These are phyloP conservation scores for Okamejei kenojei DNA, from an alignment of 2,797 vertebrate species.

Conservation along the genomic window DNA sequence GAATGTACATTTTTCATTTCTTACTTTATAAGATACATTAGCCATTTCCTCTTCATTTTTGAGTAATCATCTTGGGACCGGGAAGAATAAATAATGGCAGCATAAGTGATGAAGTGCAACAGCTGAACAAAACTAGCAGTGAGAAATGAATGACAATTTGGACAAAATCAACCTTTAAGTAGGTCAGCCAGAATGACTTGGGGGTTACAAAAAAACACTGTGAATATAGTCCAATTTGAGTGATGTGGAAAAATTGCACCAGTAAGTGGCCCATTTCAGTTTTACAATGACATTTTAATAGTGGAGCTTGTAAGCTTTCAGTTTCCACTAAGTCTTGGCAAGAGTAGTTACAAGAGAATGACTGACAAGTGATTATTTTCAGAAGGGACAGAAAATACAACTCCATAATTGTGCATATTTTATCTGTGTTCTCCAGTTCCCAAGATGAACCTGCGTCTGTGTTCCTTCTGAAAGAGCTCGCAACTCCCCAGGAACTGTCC, in stretches of 20 bases:
- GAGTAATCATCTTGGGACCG: not conserved
- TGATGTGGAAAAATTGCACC: not conserved
- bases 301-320: not conserved
- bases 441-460: not conserved
- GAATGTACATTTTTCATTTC: not conserved
- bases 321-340: not conserved
- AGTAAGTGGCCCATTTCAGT: not conserved
- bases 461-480: not conserved
- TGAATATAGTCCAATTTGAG: not conserved
- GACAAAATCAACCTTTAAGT: not conserved
- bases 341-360: not conserved
- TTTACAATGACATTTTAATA: not conserved
- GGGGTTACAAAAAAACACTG: not conserved
- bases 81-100: not conserved
- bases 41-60: not conserved
- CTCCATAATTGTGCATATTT: not conserved
- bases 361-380: not conserved
- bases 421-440: not conserved
- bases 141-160: not conserved
- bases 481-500: not conserved
- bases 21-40: not conserved
- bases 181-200: not conserved
- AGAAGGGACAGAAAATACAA: not conserved
- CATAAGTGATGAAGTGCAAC: not conserved
- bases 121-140: not conserved